phyloP scores from a whole-genome alignment of 2,113 vertebrate species.

The Podocnemis expansa region DNA sequence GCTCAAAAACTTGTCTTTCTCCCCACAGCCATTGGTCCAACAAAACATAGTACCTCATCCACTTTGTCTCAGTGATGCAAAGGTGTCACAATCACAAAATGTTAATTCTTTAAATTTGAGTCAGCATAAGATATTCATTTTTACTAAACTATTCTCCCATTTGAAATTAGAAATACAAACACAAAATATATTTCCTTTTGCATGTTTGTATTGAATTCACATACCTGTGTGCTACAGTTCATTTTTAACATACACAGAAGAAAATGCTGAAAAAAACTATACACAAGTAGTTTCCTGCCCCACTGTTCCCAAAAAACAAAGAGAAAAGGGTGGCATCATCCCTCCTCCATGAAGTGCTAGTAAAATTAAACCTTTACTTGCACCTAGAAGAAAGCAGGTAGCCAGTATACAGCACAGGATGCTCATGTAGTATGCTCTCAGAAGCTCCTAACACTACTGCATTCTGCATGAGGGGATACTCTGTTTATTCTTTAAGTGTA shows the following conservation, averaged over 20 bases:
- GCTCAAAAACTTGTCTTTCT: background rate
- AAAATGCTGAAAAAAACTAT: background rate
- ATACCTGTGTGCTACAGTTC: background rate
- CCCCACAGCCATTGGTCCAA: background rate
- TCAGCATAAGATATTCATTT: background rate
- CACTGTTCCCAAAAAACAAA: background rate
- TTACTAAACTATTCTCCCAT: background rate
- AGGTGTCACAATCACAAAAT: background rate
- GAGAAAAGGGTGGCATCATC: background rate
- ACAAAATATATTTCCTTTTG: conserved; percentile 15
- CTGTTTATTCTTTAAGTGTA: background rate
- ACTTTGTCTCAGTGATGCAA: background rate
- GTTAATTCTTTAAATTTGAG: background rate
- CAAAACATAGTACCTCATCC: background rate
- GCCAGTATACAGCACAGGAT: background rate
- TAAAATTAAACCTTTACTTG: background rate
- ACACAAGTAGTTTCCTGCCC: background rate
- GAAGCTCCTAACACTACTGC: background rate
- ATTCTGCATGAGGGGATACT: background rate
- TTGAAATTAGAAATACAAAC: background rate
- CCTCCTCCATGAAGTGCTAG: background rate
- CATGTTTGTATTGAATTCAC: background rate
- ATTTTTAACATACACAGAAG: background rate
- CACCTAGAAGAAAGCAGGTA: background rate
- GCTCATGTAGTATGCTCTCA: background rate